These are phyloP conservation scores for Metridium senile DNA, from an alignment of 92 coral and sea anemone genomes.

Conservation along the genomic window DNA sequence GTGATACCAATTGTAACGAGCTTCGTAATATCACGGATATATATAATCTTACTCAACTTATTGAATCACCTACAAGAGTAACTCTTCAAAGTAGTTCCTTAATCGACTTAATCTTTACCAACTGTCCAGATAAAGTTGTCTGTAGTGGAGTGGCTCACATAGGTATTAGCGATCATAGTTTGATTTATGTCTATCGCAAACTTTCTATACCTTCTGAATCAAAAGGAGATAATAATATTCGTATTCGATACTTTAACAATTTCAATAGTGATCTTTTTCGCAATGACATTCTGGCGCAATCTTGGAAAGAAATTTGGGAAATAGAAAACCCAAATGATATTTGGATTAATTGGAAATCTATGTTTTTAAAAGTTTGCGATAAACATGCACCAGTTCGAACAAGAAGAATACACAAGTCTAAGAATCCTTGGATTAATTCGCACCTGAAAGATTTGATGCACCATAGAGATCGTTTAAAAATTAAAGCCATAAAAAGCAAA, in stretches of 20 bases:
- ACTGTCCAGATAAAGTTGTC: background rate
- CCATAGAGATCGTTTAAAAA: conserved; percentile 27
- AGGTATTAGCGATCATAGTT: conserved; percentile 24
- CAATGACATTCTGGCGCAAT: conserved; percentile 43
- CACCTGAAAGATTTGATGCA: conserved; percentile 37
- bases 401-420: conserved; percentile 14
- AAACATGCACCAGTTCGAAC: conserved; percentile 41
- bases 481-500: conserved; percentile 24
- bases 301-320: conserved; percentile 23
- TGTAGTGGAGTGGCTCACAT: conserved; percentile 22
- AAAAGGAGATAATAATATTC: conserved; percentile 14
- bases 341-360: conserved; percentile 52
- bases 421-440: conserved; percentile 40
- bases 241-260: conserved; percentile 31
- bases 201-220: conserved; percentile 2
- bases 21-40: background rate
- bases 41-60: background rate
- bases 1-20: background rate
- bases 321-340: conserved; percentile 43
- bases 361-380: conserved; percentile 16
- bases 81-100: background rate
- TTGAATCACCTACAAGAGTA: conserved; percentile 11
- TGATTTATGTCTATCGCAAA: conserved; percentile 21
- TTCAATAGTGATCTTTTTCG: conserved; percentile 36
- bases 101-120: conserved; percentile 13